Base-by-base conservation (phyloP, 2,888 invertebrate genomes). In the Noctua pronuba region DNA sequence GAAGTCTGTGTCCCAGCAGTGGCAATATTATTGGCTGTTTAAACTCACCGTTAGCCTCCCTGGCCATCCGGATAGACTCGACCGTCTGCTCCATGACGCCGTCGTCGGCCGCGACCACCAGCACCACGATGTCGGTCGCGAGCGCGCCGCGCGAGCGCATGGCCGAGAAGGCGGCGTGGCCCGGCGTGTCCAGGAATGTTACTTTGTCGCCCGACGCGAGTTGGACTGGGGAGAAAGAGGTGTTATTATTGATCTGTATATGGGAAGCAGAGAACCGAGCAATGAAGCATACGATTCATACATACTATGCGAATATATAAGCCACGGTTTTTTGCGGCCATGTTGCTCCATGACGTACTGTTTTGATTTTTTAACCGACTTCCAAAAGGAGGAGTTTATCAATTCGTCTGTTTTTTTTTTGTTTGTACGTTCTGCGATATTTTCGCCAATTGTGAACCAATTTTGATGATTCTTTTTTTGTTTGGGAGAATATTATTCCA, bases 31-130 rank as follows among this genome's bases (percentile, higher is more conserved):
- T 16, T 7, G 7, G 2, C 16, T 28, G 28, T 16, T 60, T 1
- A 31, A 31, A 65, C 79, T 78, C 41, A 93, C 93, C 93, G 10
- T 97, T 96, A 0, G 98, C 98, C 88, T 98, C 97, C 90, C 97
- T 97, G 0, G 99, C 99, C 98, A 99, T 98, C 86, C 97, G 94
- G 46, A 99, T 98, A 46, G 99, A 99, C 95, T 99, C 99, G 2
- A 98, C 92, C 0, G 99, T 99, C 97, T 99, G 99, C 78, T 99
- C 98, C 99, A 99, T 99, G 65, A 99, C 99, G 7, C 99, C 99
- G 95, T 99, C 99, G 94, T 99, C 99, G 0, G 99, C 99, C 2
- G 99, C 99, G 62, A 99, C 99, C 44, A 99, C 99, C 75, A 99
- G 96, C 79, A 99, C 98, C 73, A 99, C 98, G 74, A 99, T 98